phyloP scores from a whole-genome alignment of 1,140 invertebrate species.

The Saccostrea glomerata region DNA sequence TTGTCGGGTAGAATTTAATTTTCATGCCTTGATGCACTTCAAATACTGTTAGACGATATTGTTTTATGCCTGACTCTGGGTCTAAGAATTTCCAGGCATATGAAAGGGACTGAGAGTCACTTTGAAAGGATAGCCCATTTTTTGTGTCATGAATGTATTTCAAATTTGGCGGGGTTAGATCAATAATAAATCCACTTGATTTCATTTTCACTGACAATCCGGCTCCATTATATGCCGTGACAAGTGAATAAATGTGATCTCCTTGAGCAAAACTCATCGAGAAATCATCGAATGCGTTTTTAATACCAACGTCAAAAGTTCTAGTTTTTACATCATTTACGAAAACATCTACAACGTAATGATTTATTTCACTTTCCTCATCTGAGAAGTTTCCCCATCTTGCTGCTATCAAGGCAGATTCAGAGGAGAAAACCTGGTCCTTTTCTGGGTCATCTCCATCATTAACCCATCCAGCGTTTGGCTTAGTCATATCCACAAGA shows the following conservation, averaged over 20 bases:
- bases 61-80: constrained; percentile 56
- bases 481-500: constrained; percentile 51
- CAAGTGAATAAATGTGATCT: constrained; percentile 48
- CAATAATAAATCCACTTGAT: constrained; percentile 58
- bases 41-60: constrained; percentile 56
- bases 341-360: constrained; percentile 54
- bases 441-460: constrained; percentile 49
- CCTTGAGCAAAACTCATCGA: constrained; percentile 54
- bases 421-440: constrained; percentile 57
- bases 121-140: constrained; percentile 43
- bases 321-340: constrained; percentile 52
- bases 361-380: constrained; percentile 58
- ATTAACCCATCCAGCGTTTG: constrained; percentile 49
- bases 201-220: constrained; percentile 24
- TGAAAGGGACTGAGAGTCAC: neutral
- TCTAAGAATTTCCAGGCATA: constrained; percentile 60
- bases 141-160: constrained; percentile 47
- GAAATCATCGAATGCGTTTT: constrained; percentile 48
- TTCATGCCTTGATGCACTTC: constrained; percentile 47
- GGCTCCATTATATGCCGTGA: constrained; percentile 57
- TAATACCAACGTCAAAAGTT: constrained; percentile 33
- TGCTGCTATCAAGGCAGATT: constrained; percentile 50
- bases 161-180: constrained; percentile 59
- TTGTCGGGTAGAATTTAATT: constrained; percentile 50
- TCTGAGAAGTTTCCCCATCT: constrained; percentile 61